A percentile compares a stretch with the other conserved stretches of the same genome.
These are phyloP conservation scores for Tragelaphus buxtoni DNA, from an alignment of 2,113 vertebrate genomes.

Conservation along the genomic window DNA sequence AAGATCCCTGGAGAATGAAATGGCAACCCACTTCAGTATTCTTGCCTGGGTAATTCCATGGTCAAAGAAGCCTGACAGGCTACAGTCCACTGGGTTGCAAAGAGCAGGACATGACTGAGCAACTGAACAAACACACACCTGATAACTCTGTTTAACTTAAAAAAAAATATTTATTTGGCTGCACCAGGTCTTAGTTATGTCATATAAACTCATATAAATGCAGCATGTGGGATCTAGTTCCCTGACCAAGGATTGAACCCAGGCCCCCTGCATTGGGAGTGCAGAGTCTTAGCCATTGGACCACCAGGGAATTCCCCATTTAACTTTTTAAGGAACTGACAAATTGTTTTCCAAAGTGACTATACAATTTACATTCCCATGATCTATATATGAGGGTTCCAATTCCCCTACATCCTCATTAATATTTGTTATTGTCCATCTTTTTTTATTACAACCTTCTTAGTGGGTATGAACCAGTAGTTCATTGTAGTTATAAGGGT, in stretches of 20 bases:
- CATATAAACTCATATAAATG: not conserved
- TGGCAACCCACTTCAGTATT: not conserved
- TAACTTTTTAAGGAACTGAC: not conserved
- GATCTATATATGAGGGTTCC: not conserved
- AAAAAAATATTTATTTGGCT: not conserved
- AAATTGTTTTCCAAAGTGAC: not conserved
- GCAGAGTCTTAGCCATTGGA: not conserved
- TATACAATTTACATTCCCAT: not conserved
- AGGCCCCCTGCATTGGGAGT: not conserved
- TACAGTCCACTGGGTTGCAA: not conserved
- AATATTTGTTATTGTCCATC: not conserved
- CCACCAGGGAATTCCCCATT: not conserved
- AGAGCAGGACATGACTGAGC: not conserved
- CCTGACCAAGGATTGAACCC: not conserved
- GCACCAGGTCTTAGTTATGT: not conserved
- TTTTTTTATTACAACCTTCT: not conserved
- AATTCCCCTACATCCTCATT: not conserved
- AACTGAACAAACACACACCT: not conserved
- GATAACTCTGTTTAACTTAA: not conserved
- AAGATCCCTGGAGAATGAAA: not conserved
- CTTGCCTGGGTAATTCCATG: not conserved
- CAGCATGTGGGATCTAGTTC: not conserved
- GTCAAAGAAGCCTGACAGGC: not conserved
- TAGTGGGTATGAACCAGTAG: not conserved
- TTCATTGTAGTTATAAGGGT: not conserved